Percentiles rank a stretch among this genome's conserved stretches.
phyloP scores from a whole-genome alignment of 2,888 invertebrate genomes.

The Caenorhabditis afra region DNA sequence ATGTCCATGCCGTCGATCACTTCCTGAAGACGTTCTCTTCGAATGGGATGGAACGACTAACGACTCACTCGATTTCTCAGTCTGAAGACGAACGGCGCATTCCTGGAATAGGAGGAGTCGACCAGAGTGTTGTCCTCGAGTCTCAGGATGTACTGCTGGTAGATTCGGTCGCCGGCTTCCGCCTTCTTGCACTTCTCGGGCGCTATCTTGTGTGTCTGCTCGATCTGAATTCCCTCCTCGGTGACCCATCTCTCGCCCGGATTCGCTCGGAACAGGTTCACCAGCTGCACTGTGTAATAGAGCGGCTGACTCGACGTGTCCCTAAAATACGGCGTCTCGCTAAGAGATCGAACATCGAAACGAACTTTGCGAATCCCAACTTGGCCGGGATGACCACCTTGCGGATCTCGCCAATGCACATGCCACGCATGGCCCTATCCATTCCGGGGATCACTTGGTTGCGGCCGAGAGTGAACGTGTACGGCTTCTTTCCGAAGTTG shows the following conservation, averaged over 20 bases:
- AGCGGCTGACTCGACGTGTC: constrained; percentile 43
- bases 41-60: too few species aligned
- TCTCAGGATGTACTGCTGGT: constrained; percentile 52
- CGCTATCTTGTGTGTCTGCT: constrained; percentile 58
- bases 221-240: constrained; percentile 62
- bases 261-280: constrained; percentile 55
- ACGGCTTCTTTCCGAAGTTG: constrained; percentile 78
- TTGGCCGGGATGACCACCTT: constrained; percentile 58
- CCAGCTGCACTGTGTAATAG: constrained; percentile 58
- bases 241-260: constrained; percentile 56
- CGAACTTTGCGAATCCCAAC: constrained; percentile 49
- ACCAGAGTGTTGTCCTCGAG: constrained; percentile 56
- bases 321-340: constrained; percentile 17
- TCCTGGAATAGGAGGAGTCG: constrained; percentile 53
- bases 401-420: constrained; percentile 57
- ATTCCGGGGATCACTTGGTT: constrained; percentile 60
- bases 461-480: constrained; percentile 53
- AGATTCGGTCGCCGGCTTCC: constrained; percentile 54
- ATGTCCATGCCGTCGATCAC: constrained; percentile 63
- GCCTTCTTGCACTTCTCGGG: constrained; percentile 47
- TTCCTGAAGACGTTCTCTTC: constrained; percentile 33
- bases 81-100: constrained; percentile 53
- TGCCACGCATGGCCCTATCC: constrained; percentile 58
- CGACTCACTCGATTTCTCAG: constrained; percentile 43
- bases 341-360: constrained; percentile 18